Evolutionary conservation across 64 coral and sea anemone genomes (phyloP).

Genomic region (Anthopleura sola): DNA sequence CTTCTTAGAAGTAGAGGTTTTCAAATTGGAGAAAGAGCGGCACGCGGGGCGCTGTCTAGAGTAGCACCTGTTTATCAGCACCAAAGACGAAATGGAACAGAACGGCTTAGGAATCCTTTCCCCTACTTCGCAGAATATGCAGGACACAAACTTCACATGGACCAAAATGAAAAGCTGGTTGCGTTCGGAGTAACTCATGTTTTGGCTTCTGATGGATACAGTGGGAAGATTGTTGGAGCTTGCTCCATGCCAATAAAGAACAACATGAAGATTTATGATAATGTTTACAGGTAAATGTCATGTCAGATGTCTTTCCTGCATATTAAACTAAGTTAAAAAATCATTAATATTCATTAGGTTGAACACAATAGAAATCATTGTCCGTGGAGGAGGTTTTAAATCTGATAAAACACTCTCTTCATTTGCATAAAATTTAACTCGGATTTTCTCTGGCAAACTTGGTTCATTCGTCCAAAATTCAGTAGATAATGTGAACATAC

Average conservation of each 20-base stretch:
- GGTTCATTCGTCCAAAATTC: too few relatives aligned
- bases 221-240: slow-evolving; percentile 50
- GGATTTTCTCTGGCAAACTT: too few relatives aligned
- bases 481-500: too few relatives aligned
- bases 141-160: slow-evolving; percentile 40
- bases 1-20: slow-evolving; percentile 26
- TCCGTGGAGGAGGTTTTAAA: too few relatives aligned
- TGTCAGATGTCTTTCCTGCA: not conserved
- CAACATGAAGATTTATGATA: slow-evolving; percentile 49
- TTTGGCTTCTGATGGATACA: slow-evolving; percentile 35
- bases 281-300: slow-evolving; percentile 40
- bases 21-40: slow-evolving; percentile 32
- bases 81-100: slow-evolving; percentile 29
- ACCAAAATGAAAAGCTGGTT: slow-evolving; percentile 54
- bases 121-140: slow-evolving; percentile 47
- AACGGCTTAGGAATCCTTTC: slow-evolving; percentile 26
- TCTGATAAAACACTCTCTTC: too few relatives aligned
- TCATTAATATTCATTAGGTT: too few relatives aligned
- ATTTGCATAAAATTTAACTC: too few relatives aligned
- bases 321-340: too few relatives aligned
- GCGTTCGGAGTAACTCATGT: slow-evolving; percentile 42
- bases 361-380: too few relatives aligned
- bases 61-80: slow-evolving; percentile 19
- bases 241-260: slow-evolving; percentile 63
- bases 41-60: slow-evolving; percentile 1